phyloP scores from a whole-genome alignment of 1,140 invertebrate species.

The Steinernema khuongi region DNA sequence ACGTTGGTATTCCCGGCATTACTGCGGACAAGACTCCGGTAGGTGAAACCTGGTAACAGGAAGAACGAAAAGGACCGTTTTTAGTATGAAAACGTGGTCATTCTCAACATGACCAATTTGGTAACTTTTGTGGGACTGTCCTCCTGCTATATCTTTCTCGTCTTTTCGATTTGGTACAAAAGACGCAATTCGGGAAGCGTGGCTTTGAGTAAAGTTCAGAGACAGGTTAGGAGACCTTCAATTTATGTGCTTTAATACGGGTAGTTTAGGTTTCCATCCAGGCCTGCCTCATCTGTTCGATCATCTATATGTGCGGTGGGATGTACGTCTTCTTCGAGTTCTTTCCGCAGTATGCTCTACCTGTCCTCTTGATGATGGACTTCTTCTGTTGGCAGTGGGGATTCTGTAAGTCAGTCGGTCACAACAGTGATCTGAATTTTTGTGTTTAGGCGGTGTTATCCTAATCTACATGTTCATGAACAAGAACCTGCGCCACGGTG shows the following conservation, averaged over 20 bases:
- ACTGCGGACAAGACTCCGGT: not conserved
- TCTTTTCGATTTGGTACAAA: constrained; percentile 11
- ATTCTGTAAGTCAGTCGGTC: not conserved
- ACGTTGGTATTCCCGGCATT: not conserved
- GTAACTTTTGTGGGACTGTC: not conserved
- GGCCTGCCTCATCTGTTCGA: constrained; percentile 5
- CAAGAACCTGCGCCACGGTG: not conserved
- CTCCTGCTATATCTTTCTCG: not conserved
- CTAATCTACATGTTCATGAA: constrained; percentile 6
- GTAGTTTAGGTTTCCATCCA: not conserved
- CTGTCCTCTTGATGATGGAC: not conserved
- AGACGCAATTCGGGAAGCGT: not conserved
- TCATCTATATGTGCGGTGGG: constrained; percentile 10
- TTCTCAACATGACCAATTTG: not conserved
- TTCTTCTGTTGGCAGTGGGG: constrained; percentile 14
- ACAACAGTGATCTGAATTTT: not conserved
- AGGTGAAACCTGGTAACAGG: not conserved
- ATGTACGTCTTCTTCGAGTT: constrained; percentile 12
- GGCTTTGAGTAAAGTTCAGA: not conserved
- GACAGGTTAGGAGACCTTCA: constrained; percentile 1
- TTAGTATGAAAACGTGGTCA: not conserved
- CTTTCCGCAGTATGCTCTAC: not conserved
- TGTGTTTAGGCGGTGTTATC: constrained; percentile 8
- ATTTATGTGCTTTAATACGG: too few species aligned
- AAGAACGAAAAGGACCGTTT: not conserved